Conservation (phyloP, 2,113 vertebrate genomes). For the Helogale parvula region DNA sequence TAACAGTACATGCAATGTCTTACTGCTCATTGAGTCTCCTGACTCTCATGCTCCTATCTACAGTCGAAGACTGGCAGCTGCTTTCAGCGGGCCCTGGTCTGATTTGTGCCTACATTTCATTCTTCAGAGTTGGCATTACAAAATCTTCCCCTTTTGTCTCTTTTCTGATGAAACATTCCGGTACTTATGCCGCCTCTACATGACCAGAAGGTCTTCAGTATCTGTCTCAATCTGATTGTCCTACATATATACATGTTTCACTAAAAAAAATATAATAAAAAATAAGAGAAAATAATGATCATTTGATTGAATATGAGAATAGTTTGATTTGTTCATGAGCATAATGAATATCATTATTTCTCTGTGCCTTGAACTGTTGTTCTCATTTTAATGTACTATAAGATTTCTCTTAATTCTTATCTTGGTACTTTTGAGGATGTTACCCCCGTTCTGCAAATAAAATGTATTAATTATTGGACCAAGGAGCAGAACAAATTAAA, state of each 20-base stretch:
- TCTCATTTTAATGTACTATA: neutral
- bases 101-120: neutral
- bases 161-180: neutral
- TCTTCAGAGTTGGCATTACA: neutral
- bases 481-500: neutral
- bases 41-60: too few species aligned
- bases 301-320: neutral
- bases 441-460: neutral
- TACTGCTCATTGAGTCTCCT: neutral
- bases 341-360: neutral
- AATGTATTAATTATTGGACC: neutral
- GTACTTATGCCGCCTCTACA: neutral
- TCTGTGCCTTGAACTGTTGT: neutral
- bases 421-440: neutral
- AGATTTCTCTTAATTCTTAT: neutral
- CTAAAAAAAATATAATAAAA: neutral
- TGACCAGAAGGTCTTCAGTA: neutral
- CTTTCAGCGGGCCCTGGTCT: neutral
- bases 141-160: neutral
- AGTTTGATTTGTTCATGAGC: neutral
- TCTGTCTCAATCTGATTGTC: neutral
- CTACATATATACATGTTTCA: neutral
- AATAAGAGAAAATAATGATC: neutral
- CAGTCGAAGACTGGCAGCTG: neutral
- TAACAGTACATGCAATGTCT: neutral